phyloP scores from a whole-genome alignment of 2,888 invertebrate genomes.

The Lasioglossum figueresi region DNA sequence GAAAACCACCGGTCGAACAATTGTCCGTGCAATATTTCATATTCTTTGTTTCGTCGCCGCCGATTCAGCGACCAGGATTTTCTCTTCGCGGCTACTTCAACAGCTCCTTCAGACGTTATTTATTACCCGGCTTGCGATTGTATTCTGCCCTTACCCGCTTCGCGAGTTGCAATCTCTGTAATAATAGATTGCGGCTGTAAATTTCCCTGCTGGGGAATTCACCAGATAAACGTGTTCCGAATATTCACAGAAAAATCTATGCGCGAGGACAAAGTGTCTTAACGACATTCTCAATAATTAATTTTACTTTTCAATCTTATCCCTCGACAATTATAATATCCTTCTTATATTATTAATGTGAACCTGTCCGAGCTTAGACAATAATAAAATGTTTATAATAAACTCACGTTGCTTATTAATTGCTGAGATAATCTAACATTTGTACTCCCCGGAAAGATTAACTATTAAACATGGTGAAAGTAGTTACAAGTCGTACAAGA shows the following conservation, averaged over 20 bases:
- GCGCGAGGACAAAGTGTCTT: too few species aligned
- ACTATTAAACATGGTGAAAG: neutral
- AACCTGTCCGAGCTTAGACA: too few species aligned
- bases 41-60: constrained; percentile 30
- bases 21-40: constrained; percentile 36
- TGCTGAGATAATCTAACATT: too few species aligned
- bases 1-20: constrained; percentile 25
- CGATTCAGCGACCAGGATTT: constrained; percentile 15
- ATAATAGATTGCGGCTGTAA: neutral
- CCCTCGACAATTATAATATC: too few species aligned
- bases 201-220: constrained; percentile 13
- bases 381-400: too few species aligned
- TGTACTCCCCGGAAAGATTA: too few species aligned
- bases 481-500: neutral
- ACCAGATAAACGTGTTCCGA: neutral
- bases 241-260: neutral
- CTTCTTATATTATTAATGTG: too few species aligned
- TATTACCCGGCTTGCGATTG: constrained; percentile 21
- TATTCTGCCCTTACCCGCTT: neutral
- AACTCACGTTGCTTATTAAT: too few species aligned
- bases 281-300: neutral
- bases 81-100: constrained; percentile 13
- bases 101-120: constrained; percentile 23
- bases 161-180: neutral
- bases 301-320: neutral